These are phyloP conservation scores for Eudemis profundana DNA, from an alignment of 2,888 invertebrate species.

Conservation along the genomic window DNA sequence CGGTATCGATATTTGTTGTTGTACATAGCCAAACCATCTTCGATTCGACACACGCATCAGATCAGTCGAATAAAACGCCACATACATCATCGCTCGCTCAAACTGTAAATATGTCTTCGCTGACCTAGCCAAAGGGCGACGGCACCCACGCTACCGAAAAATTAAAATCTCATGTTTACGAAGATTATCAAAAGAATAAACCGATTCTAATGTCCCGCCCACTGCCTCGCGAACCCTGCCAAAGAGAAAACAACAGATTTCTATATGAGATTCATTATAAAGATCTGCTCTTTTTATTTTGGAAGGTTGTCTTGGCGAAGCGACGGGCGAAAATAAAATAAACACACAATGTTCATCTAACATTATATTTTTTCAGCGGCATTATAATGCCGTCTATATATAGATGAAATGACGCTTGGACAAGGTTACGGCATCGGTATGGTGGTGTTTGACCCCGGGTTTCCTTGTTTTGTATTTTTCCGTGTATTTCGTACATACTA, in stretches of 20 bases:
- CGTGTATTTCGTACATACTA: background rate
- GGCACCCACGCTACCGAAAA: background rate
- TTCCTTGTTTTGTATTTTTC: constrained; percentile 11
- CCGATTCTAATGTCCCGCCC: constrained; percentile 27
- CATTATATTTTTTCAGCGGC: constrained; percentile 38
- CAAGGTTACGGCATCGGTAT: constrained; percentile 23
- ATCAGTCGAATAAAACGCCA: too few species aligned
- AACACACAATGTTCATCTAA: constrained; percentile 37
- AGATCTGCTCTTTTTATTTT: constrained; percentile 4
- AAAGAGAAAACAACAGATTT: background rate
- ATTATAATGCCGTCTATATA: constrained; percentile 26
- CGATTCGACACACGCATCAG: too few species aligned
- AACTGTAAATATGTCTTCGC: background rate
- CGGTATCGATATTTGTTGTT: too few species aligned
- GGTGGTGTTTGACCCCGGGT: constrained; percentile 9
- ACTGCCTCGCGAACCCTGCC: background rate
- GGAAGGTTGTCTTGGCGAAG: background rate
- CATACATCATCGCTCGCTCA: background rate
- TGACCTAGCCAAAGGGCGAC: background rate
- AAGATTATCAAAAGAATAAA: constrained; percentile 29
- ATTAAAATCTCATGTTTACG: constrained; percentile 14
- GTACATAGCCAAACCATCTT: too few species aligned
- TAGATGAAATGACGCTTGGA: constrained; percentile 10
- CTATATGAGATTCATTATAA: background rate
- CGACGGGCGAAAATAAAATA: constrained; percentile 35